Evolutionary conservation across 2,113 vertebrate species (phyloP), one percentile per base, ranked within the genome.

Genomic region (Ochotona curzoniae): DNA sequence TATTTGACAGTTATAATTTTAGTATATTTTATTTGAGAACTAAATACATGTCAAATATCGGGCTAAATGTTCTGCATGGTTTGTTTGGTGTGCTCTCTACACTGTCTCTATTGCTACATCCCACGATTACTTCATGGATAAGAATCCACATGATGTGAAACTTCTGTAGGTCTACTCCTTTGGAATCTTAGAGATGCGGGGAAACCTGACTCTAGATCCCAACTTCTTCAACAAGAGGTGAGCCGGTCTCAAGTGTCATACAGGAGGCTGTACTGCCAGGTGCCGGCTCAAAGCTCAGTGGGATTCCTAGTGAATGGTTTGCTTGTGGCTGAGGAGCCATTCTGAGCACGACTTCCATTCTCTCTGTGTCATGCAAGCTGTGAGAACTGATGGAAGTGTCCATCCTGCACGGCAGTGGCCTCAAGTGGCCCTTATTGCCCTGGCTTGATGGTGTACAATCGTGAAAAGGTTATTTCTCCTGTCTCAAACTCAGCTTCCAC

Each of bases 221-320:
- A 25, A 20, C 1, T n/a, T 63, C 25, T 76, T 71, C 9, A 44
- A 18, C 70, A 69, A 0, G 6, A 26, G 32, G 3, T 18, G 20
- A 63, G 15, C 2, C 30, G n/a, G 28, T 7, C 20, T 81, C 23
- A 60, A 3, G 5, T 0, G 32, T 63, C 10, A 26, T 4, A 32
- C 54, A 18, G 28, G 14, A 73, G 12, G 5, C 9, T 4, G 0
- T 0, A 30, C 9, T 4, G 17, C 10, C 25, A 4, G 8, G 10
- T 7, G 8, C 5, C 35, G 23, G 61, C 32, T n/a, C 18, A 0
- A 2, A 2, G 8, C 61, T 6, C 38, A 69, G 21, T 23, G 47
- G 17, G 21, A 18, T 61, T 67, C 38, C 20, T 61, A 12, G 15
- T 9, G 18, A 10, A 7, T 51, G 2, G 20, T 21, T 90, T 87